These are phyloP conservation scores for Nestor notabilis DNA, from an alignment of 2,113 vertebrate genomes.

Conservation along the genomic window DNA sequence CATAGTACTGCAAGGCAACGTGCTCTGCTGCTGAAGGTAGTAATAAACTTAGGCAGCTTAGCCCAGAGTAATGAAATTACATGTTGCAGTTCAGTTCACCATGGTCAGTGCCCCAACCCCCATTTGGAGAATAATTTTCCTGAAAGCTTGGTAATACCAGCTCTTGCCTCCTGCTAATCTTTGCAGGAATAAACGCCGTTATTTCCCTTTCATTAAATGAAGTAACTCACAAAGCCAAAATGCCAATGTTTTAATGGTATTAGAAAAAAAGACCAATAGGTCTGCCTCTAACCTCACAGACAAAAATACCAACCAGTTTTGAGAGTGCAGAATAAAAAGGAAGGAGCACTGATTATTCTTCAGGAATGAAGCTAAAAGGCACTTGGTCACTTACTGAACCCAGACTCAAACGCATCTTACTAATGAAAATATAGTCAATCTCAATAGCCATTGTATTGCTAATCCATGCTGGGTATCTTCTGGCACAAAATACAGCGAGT, in stretches of 20 bases:
- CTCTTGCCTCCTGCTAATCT: neutral
- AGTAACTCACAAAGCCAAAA: neutral
- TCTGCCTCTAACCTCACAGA: neutral
- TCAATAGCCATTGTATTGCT: neutral
- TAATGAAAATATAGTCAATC: neutral
- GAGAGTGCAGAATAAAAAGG: neutral
- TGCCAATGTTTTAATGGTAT: neutral
- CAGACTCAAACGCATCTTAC: neutral
- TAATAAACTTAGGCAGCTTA: slow-evolving; percentile 5
- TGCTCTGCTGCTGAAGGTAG: neutral
- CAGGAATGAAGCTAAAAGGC: neutral
- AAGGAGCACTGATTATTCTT: neutral
- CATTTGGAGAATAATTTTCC: slow-evolving; percentile 9
- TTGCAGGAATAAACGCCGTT: neutral
- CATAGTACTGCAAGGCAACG: fast-evolving
- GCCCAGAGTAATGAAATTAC: slow-evolving; percentile 32
- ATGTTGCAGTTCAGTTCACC: neutral
- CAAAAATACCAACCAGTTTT: neutral
- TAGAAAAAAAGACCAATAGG: neutral
- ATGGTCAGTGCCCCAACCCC: neutral
- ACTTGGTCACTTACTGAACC: fast-evolving
- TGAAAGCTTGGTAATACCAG: slow-evolving; percentile 9
- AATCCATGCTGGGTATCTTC: neutral
- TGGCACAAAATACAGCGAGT: neutral
- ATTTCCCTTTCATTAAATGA: slow-evolving; percentile 26